A percentile compares a stretch with the other conserved stretches of the same genome.
Conservation (phyloP, 2,797 vertebrate genomes). For the Bradypodion ventrale region DNA sequence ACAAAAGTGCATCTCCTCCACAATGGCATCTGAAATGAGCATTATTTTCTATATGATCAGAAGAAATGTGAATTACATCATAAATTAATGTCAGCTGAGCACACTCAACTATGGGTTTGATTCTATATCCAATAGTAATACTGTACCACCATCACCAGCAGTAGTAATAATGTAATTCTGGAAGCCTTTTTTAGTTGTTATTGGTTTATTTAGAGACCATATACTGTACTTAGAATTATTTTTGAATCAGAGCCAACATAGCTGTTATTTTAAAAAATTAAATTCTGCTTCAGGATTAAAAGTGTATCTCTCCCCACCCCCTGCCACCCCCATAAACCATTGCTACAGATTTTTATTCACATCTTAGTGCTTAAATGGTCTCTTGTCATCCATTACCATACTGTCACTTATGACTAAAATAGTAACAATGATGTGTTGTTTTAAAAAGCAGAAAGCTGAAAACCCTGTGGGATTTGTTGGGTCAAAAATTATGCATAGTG, state of each 20-base stretch:
- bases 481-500: conserved; percentile 47
- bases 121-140: not conserved
- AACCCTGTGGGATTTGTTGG: conserved; percentile 11
- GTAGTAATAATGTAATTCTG: not conserved
- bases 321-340: conserved; percentile 14
- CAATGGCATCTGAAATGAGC: not conserved
- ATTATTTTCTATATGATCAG: not conserved
- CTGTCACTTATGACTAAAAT: conserved; percentile 29
- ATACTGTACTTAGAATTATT: not conserved
- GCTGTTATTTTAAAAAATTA: not conserved
- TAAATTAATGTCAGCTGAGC: not conserved
- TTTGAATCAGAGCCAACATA: conserved; percentile 3
- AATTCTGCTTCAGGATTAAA: not conserved
- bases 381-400: conserved; percentile 19
- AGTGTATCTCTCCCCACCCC: not conserved
- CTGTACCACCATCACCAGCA: not conserved
- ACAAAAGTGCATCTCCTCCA: not conserved
- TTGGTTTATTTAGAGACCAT: conserved; percentile 4
- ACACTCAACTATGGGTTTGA: not conserved
- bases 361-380: conserved; percentile 25
- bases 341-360: conserved; percentile 26
- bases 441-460: conserved; percentile 37
- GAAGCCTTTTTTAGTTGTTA: not conserved
- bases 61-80: not conserved
- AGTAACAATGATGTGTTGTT: conserved; percentile 23